Percentiles rank a stretch among this genome's conserved stretches.
phyloP scores from a whole-genome alignment of 2,113 vertebrate species.

The Addax nasomaculatus region DNA sequence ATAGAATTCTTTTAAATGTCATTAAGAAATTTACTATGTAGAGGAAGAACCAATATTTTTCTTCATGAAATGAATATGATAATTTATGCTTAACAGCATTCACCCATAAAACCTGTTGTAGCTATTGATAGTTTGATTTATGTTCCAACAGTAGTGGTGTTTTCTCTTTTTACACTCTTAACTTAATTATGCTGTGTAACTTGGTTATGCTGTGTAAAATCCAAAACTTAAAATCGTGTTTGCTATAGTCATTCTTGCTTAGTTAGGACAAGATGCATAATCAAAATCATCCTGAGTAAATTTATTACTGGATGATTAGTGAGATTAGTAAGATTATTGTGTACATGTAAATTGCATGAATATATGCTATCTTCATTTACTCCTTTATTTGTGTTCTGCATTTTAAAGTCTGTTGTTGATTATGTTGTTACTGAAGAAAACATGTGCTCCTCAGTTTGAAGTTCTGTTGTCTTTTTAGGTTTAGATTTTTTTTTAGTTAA shows the following conservation, averaged over 20 bases:
- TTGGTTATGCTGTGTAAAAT: slow-evolving; percentile 31
- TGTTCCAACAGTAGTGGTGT: not conserved
- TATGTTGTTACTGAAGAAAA: not conserved
- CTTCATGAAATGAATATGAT: slow-evolving; percentile 42
- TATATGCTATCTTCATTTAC: not conserved
- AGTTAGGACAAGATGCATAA: not conserved
- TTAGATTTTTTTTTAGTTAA: slow-evolving; percentile 1
- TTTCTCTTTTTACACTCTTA: slow-evolving; percentile 35
- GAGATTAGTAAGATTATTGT: not conserved
- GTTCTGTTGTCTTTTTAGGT: not conserved
- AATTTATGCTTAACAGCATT: slow-evolving; percentile 20
- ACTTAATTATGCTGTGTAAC: not conserved
- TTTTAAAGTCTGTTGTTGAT: not conserved
- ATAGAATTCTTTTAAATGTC: slow-evolving; percentile 39
- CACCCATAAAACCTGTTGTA: slow-evolving; percentile 35
- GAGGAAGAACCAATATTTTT: slow-evolving; percentile 46
- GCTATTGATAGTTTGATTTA: slow-evolving; percentile 43
- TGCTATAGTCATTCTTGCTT: slow-evolving; percentile 9
- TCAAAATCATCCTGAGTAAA: slow-evolving; percentile 6
- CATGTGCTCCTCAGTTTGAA: not conserved
- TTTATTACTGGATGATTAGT: not conserved
- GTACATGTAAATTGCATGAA: not conserved
- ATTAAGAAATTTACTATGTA: slow-evolving; percentile 54
- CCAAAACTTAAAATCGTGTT: not conserved
- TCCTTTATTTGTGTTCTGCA: not conserved